Percentiles rank a stretch among this genome's conserved stretches.
phyloP scores from a whole-genome alignment of 2,113 vertebrate genomes.

The Hemichromis elongatus region DNA sequence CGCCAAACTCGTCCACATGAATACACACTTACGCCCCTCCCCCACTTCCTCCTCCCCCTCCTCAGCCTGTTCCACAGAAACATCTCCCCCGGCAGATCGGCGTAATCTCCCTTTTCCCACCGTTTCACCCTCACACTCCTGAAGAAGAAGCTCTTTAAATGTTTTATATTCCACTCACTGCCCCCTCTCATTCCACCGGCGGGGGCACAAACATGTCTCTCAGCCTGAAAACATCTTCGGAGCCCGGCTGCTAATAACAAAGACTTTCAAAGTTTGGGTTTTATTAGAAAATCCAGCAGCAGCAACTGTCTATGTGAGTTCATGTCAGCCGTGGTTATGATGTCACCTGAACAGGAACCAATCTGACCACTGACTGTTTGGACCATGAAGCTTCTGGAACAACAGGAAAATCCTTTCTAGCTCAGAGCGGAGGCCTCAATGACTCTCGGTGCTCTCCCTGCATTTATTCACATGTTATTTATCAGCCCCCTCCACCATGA shows the following conservation, averaged over 20 bases:
- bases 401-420: background rate
- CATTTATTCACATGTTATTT: constrained; percentile 32
- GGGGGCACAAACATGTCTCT: background rate
- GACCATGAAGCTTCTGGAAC: background rate
- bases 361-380: background rate
- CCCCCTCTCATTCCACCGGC: background rate
- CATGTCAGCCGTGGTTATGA: background rate
- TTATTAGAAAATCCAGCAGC: background rate
- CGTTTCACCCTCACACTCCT: constrained; percentile 42
- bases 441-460: background rate
- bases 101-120: background rate
- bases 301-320: background rate
- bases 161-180: constrained; percentile 51
- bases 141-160: constrained; percentile 60
- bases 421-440: background rate
- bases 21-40: background rate
- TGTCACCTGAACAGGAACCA: background rate
- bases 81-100: constrained; percentile 10
- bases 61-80: background rate
- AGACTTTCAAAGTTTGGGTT: background rate
- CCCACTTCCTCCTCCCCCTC: constrained; percentile 25
- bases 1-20: background rate
- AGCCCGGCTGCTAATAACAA: background rate
- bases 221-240: background rate
- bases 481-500: constrained; percentile 37